A percentile compares a stretch with the other conserved stretches of the same genome.
phyloP scores from a whole-genome alignment of 2,797 vertebrate species.

The Euthynnus affinis region DNA sequence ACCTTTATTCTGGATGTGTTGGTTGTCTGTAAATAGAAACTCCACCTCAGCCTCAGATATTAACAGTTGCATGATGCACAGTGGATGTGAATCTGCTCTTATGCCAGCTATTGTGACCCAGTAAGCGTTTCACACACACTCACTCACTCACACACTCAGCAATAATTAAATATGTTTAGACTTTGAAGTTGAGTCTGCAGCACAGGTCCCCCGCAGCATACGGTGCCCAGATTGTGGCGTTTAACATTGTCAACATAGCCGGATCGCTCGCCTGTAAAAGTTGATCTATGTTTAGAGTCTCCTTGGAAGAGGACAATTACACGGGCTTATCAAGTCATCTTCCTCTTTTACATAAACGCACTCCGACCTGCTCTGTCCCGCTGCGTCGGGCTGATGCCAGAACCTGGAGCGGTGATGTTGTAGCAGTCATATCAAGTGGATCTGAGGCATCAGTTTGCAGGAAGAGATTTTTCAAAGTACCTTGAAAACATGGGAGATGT shows the following conservation, averaged over 20 bases:
- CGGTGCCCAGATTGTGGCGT: constrained; percentile 4
- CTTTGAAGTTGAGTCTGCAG: constrained; percentile 2
- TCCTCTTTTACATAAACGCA: constrained; percentile 15
- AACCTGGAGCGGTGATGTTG: not conserved
- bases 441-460: not conserved
- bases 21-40: not conserved
- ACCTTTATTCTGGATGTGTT: not conserved
- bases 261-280: constrained; percentile 16
- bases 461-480: not conserved
- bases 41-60: not conserved
- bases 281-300: constrained; percentile 52
- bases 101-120: not conserved
- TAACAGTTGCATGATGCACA: not conserved
- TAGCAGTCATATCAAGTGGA: not conserved
- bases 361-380: not conserved
- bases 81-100: constrained; percentile 9
- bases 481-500: constrained; percentile 23
- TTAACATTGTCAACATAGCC: constrained; percentile 16
- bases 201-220: not conserved
- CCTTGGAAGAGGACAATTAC: constrained; percentile 50
- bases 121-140: constrained; percentile 1
- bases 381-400: constrained; percentile 6
- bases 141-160: constrained; percentile 16
- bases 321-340: constrained; percentile 23
- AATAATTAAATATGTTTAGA: constrained; percentile 26